These are phyloP conservation scores for Agrenia bidenticulata DNA, from an alignment of 2,888 invertebrate species.

Conservation along the genomic window DNA sequence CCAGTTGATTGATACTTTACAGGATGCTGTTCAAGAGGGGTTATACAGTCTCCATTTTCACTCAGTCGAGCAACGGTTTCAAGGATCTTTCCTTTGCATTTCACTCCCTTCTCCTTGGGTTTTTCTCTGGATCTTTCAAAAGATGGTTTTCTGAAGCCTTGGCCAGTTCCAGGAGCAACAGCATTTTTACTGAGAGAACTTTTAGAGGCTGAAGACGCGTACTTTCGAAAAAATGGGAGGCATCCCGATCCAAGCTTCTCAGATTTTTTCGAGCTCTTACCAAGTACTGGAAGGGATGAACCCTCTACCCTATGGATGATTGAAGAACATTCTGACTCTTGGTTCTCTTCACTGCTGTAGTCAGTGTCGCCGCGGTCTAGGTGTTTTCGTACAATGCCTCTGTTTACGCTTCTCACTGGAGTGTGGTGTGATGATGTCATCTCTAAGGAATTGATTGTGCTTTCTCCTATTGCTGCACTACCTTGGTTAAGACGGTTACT, in stretches of 20 bases:
- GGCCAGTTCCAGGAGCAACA: neutral
- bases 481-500: constrained; percentile 38
- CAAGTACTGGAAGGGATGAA: neutral
- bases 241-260: constrained; percentile 24
- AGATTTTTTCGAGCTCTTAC: constrained; percentile 4
- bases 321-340: constrained; percentile 11
- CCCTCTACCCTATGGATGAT: neutral
- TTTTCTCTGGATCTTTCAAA: constrained; percentile 41
- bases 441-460: neutral
- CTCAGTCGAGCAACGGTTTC: constrained; percentile 25
- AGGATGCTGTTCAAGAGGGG: constrained; percentile 15
- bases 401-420: neutral
- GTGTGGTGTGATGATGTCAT: neutral
- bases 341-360: constrained; percentile 19
- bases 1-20: constrained; percentile 60
- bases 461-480: constrained; percentile 23
- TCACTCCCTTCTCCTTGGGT: constrained; percentile 38
- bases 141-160: constrained; percentile 28
- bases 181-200: constrained; percentile 8
- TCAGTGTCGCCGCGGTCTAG: constrained; percentile 12
- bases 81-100: constrained; percentile 36
- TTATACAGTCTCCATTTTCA: constrained; percentile 5
- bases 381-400: constrained; percentile 7
- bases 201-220: constrained; percentile 4
- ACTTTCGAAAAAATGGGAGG: constrained; percentile 25